phyloP scores from a whole-genome alignment of 2,888 invertebrate genomes.

The Aleiodes testaceus region DNA sequence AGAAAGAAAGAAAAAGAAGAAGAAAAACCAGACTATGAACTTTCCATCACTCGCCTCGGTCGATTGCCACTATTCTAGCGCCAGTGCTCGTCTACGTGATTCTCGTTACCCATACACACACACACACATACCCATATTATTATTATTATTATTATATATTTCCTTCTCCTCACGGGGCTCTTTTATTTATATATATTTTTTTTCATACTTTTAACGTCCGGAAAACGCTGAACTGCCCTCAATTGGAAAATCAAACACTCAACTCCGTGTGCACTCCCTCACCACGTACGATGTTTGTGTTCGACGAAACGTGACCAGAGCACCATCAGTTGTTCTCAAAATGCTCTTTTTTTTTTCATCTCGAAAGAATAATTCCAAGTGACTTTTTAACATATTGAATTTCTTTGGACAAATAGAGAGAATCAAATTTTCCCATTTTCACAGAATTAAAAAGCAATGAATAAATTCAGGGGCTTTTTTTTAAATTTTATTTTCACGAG shows the following conservation, averaged over 20 bases:
- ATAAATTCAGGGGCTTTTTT: no score
- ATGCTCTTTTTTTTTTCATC: not conserved
- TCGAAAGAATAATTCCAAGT: not conserved
- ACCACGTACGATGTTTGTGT: slow-evolving; percentile 48
- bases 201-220: slow-evolving; percentile 27
- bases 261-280: slow-evolving; percentile 33
- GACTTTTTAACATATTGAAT: no score
- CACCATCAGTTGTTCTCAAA: slow-evolving; percentile 14
- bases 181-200: slow-evolving; percentile 8
- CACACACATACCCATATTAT: not conserved
- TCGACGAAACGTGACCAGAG: slow-evolving; percentile 51
- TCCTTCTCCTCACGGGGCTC: slow-evolving; percentile 19
- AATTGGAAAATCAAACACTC: slow-evolving; percentile 53
- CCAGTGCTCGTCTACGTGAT: slow-evolving; percentile 14
- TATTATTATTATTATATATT: slow-evolving; percentile 31
- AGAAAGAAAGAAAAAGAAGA: slow-evolving; percentile 13
- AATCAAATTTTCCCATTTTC: no score
- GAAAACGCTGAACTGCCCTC: slow-evolving; percentile 45
- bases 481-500: not conserved
- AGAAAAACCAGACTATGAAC: slow-evolving; percentile 2
- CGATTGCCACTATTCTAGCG: slow-evolving; percentile 14
- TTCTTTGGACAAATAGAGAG: no score
- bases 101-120: slow-evolving; percentile 18
- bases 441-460: no score
- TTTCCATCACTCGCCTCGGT: slow-evolving; percentile 19